Evolutionary conservation across 92 coral and sea anemone genomes (phyloP), one percentile per base, ranked within the genome.

Genomic region (Phymanthus crucifer): DNA sequence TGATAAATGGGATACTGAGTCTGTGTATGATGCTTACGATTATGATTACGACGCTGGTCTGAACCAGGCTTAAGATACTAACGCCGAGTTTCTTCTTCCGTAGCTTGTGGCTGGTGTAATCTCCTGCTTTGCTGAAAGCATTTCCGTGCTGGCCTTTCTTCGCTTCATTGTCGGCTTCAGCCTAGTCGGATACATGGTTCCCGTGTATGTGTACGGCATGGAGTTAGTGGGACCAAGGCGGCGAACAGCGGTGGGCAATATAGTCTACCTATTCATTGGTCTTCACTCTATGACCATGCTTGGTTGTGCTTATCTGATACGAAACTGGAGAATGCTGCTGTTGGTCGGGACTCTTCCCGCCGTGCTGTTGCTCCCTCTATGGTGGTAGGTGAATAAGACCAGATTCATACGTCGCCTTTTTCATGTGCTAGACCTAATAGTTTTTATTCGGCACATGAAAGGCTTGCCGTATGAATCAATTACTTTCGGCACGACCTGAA

Each of bases 91-190:
- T 50, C 23, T 19, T 50, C 19, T 70, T 23, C 17, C 66, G n/a
- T 54, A 85, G 88, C 66, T 85, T 27, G 19, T 73, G n/a, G 66
- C 84, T 32, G 88, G 88, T 1, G 84, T 73, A 26, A 70, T 71
- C 11, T 83, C 83, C 3, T 74, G 79, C 3, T 82, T 83, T 78
- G 83, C 82, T 34, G 52, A 77, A 37, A 54, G 80, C 45, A 65
- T 74, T 67, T 79, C 87, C 29, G 52, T 87, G 7, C 36, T 83
- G 24, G 86, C 90, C 4, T 48, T 87, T 24, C 87, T 87, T 64
- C 90, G 86, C 19, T 87, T 87, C 80, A n/a, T 76, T 34, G 80
- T 82, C 13, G 86, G 85, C 3, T 86, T 86, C 47, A 69, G 81
- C 1, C 64, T 86, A n/a, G 33, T 78, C 13, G 88, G 88, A 57